Base-by-base conservation (phyloP, 2,113 vertebrate genomes). In the Natator depressus region DNA sequence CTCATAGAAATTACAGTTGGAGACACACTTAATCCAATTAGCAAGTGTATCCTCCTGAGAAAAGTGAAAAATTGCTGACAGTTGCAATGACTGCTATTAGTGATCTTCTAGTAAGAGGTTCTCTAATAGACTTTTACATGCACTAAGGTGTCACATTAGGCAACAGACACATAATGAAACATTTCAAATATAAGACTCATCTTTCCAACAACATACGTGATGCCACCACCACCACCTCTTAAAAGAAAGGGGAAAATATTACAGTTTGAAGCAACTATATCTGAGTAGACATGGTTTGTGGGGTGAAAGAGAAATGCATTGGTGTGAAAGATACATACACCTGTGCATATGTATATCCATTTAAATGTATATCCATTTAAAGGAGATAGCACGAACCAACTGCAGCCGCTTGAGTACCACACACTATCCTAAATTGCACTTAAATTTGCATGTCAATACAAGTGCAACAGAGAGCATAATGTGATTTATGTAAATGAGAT, bases 11-110 rank as follows among this genome's bases (percentile, higher is more conserved):
- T 97, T 98, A 95, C 47, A 94, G 91, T 31, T 88, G 95, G 93
- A 97, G 88, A 83, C 82, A 97, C 65, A 80, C 80, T 97, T 98
- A 97, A 98, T 98, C 93, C 96, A 98, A 97, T 98, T 98, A 98
- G 78, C 93, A 97, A 97, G 91, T 55, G 29, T 83, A 89, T 96
- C 69, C 94, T 98, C 95, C 87, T 87, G 88, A 85, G 96, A 96
- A 97, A 98, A 97, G 82, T 89, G 84, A 96, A 97, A 97, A 97
- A 94, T 19, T 95, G 96, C 98, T 98, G 98, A 98, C 80, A 96
- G 80, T 94, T 94, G 92, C 93, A 95, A 94, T 95, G 83, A 83
- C 54, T 96, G 78, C 80, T 92, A 89, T 97, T 96, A 97, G 25
- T 91, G 85, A 87, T 95, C 88, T 94, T 93, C 85, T 94, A 84